These are phyloP conservation scores for Leptopilina syphax DNA, from an alignment of 2,888 invertebrate species.

Conservation along the genomic window DNA sequence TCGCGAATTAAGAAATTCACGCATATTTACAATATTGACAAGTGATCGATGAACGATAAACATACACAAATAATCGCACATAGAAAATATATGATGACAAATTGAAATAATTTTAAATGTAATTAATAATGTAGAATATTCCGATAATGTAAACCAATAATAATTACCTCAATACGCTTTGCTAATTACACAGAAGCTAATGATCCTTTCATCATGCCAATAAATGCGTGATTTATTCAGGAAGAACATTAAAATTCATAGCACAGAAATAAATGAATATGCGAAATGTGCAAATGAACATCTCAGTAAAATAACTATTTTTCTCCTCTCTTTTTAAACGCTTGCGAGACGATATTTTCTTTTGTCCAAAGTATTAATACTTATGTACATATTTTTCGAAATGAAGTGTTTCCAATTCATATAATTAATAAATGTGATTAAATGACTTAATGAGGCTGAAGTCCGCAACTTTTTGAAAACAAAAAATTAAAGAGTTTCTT, in stretches of 20 bases:
- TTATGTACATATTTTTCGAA: too few relatives aligned
- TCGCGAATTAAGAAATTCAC: slow-evolving; percentile 22
- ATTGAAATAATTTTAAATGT: slow-evolving; percentile 12
- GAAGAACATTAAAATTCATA: slow-evolving; percentile 4
- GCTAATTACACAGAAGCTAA: slow-evolving; percentile 21
- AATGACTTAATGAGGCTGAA: too few relatives aligned
- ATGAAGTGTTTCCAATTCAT: too few relatives aligned
- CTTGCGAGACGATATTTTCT: background rate
- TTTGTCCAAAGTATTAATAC: background rate
- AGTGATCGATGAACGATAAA: background rate
- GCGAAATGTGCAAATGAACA: slow-evolving; percentile 16
- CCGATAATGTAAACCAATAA: background rate
- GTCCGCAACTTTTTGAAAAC: too few relatives aligned
- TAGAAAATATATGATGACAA: background rate
- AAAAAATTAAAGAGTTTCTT: too few relatives aligned
- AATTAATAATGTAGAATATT: slow-evolving; percentile 24
- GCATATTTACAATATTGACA: slow-evolving; percentile 25
- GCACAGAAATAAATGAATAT: slow-evolving; percentile 18
- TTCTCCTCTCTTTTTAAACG: background rate
- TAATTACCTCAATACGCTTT: slow-evolving; percentile 21
- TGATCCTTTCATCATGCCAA: slow-evolving; percentile 9
- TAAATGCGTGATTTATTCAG: slow-evolving; percentile 26
- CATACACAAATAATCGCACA: background rate
- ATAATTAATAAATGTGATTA: too few relatives aligned
- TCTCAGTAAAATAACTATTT: background rate